phyloP scores from a whole-genome alignment of 2,888 invertebrate species.

The Macrophya alboannulata region DNA sequence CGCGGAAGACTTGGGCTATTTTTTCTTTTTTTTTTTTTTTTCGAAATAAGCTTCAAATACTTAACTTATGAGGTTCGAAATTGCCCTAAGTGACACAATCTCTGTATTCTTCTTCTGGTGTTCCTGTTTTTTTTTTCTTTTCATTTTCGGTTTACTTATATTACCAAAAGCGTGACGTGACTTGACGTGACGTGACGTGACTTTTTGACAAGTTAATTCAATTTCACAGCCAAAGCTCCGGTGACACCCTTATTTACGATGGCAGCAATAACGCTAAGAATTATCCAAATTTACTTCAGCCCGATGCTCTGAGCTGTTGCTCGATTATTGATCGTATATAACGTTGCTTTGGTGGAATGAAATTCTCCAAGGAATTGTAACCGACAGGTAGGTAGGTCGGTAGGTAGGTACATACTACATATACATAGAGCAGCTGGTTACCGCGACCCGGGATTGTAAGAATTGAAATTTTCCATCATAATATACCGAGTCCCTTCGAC shows the following conservation, averaged over 20 bases:
- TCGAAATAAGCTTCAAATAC: not conserved
- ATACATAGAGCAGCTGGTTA: not conserved
- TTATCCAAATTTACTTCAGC: slow-evolving; percentile 1
- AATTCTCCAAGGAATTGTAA: not conserved
- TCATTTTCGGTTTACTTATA: not conserved
- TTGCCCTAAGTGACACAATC: not conserved
- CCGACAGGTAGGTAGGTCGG: not conserved
- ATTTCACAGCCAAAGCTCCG: slow-evolving; percentile 29
- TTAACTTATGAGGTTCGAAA: not conserved
- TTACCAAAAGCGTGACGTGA: slow-evolving; percentile 11
- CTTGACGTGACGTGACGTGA: slow-evolving; percentile 17
- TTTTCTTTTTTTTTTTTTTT: not conserved
- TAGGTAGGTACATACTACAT: too few relatives aligned
- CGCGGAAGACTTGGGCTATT: too few relatives aligned
- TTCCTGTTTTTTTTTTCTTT: not conserved
- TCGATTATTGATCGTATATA: slow-evolving; percentile 42
- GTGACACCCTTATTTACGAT: slow-evolving; percentile 43
- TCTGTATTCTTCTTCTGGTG: not conserved
- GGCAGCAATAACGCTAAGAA: slow-evolving; percentile 30
- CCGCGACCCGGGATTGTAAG: not conserved
- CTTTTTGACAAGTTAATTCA: slow-evolving; percentile 44
- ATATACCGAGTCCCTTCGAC: not conserved
- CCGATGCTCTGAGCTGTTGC: slow-evolving; percentile 14
- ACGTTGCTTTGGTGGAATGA: not conserved
- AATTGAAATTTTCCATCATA: not conserved